phyloP scores from a whole-genome alignment of 2,888 invertebrate species.

The Drosophila mimetica region DNA sequence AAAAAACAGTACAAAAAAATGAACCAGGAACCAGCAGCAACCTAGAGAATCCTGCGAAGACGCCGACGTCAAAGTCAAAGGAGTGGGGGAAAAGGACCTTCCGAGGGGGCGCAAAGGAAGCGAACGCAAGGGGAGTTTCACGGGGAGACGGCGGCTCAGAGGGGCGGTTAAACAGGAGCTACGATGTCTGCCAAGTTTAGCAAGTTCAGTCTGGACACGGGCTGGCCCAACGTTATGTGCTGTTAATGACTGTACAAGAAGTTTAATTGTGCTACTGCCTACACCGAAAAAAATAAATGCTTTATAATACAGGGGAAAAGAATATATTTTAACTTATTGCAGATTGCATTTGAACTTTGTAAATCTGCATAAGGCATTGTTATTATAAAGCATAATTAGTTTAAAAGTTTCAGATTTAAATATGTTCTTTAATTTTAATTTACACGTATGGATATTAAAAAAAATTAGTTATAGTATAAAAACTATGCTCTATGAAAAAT shows the following conservation, averaged over 20 bases:
- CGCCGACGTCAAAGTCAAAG: slow-evolving; percentile 38
- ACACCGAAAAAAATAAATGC: slow-evolving; percentile 8
- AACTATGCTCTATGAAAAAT: too few relatives aligned
- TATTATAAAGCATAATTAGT: too few relatives aligned
- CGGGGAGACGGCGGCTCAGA: background rate
- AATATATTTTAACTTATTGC: too few relatives aligned
- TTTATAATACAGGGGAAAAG: background rate
- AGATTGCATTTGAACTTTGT: too few relatives aligned
- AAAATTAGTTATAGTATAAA: too few relatives aligned
- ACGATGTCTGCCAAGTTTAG: slow-evolving; percentile 72
- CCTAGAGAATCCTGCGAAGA: slow-evolving; percentile 35
- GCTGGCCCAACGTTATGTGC: slow-evolving; percentile 72
- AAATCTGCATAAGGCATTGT: too few relatives aligned
- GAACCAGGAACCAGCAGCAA: slow-evolving; percentile 29
- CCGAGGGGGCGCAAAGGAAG: slow-evolving; percentile 15
- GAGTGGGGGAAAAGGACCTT: slow-evolving; percentile 7
- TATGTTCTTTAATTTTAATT: too few relatives aligned
- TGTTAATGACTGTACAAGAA: slow-evolving; percentile 80
- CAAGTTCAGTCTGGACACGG: slow-evolving; percentile 58
- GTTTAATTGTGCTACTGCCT: slow-evolving; percentile 75
- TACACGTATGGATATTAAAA: too few relatives aligned
- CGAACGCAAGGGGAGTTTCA: slow-evolving; percentile 11
- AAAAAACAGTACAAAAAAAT: slow-evolving; percentile 49
- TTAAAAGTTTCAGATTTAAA: too few relatives aligned
- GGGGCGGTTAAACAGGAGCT: slow-evolving; percentile 20